phyloP scores from a whole-genome alignment of 2,888 invertebrate species.

The Dasypogon diadema region DNA sequence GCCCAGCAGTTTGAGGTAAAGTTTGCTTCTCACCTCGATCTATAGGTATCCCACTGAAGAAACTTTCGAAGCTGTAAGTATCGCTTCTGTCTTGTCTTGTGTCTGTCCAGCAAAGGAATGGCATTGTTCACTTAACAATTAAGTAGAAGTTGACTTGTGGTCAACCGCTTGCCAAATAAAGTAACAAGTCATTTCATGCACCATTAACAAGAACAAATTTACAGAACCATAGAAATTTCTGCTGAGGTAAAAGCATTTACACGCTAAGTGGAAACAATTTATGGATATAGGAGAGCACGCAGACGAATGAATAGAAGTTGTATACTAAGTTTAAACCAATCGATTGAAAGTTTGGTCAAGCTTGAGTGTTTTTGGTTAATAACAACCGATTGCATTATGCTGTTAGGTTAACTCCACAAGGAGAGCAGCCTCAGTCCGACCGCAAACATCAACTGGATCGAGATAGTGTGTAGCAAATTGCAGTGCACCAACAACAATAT shows the following conservation, averaged over 20 bases:
- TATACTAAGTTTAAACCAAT: constrained; percentile 57
- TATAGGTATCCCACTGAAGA: no score
- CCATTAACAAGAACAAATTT: constrained; percentile 58
- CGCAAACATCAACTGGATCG: constrained; percentile 34
- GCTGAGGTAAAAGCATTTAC: constrained; percentile 59
- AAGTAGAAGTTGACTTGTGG: constrained; percentile 50
- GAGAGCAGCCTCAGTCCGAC: constrained; percentile 9
- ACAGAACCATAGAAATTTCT: constrained; percentile 46
- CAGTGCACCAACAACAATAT: not conserved
- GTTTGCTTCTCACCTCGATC: no score
- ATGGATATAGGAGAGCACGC: constrained; percentile 31
- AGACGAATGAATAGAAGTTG: not conserved
- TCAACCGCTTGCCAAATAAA: constrained; percentile 57
- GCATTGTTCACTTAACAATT: not conserved
- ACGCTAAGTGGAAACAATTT: constrained; percentile 61
- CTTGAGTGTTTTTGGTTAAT: constrained; percentile 60
- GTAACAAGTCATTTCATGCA: constrained; percentile 60
- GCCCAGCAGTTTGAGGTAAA: no score
- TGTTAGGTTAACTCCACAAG: constrained; percentile 57
- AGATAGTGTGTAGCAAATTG: constrained; percentile 12
- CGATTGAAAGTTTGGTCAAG: constrained; percentile 60
- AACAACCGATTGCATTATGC: constrained; percentile 59
- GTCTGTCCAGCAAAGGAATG: not conserved
- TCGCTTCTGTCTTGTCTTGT: no score
- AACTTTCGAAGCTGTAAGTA: no score